Percentiles rank a stretch among this genome's conserved stretches.
Evolutionary conservation across 2,888 invertebrate genomes (phyloP).

Genomic region (Athrips mouffetella): DNA sequence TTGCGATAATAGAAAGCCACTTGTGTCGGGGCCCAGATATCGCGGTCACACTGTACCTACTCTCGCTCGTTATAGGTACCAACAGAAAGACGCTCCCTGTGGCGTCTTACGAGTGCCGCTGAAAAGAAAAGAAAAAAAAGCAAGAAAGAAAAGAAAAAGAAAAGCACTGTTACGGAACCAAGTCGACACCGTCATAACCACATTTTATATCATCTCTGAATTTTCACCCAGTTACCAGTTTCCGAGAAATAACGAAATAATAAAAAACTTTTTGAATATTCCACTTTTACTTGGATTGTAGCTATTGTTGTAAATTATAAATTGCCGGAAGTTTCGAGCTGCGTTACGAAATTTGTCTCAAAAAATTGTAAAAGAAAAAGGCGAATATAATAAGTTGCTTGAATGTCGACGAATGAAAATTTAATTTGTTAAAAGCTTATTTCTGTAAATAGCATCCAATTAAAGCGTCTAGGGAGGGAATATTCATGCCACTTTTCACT

Average conservation of each 20-base stretch:
- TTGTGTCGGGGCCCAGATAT: too few relatives aligned
- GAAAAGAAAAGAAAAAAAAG: too few relatives aligned
- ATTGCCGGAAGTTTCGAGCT: slow-evolving; percentile 22
- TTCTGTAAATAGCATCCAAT: slow-evolving; percentile 46
- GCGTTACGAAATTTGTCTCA: slow-evolving; percentile 32
- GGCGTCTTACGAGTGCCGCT: too few relatives aligned
- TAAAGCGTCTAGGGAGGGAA: slow-evolving; percentile 46
- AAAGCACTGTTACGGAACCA: slow-evolving; percentile 4
- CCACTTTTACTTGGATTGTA: slow-evolving; percentile 44
- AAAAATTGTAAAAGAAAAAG: slow-evolving; percentile 28
- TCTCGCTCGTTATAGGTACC: too few relatives aligned
- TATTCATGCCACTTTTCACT: slow-evolving; percentile 34
- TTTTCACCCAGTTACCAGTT: slow-evolving; percentile 31
- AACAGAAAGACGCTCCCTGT: too few relatives aligned
- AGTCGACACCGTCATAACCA: slow-evolving; percentile 56
- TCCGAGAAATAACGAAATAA: slow-evolving; percentile 45
- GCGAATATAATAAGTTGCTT: slow-evolving; percentile 34
- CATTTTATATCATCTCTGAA: slow-evolving; percentile 57
- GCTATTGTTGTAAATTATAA: slow-evolving; percentile 45
- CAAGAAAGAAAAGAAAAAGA: too few relatives aligned
- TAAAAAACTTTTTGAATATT: slow-evolving; percentile 42
- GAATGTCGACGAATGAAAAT: slow-evolving; percentile 32
- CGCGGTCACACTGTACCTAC: too few relatives aligned
- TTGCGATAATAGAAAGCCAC: too few relatives aligned
- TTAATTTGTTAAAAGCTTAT: slow-evolving; percentile 31